A percentile compares a stretch with the other conserved stretches of the same genome.
Conservation (phyloP, 1,140 invertebrate genomes). For the Camponotus vicinus region DNA sequence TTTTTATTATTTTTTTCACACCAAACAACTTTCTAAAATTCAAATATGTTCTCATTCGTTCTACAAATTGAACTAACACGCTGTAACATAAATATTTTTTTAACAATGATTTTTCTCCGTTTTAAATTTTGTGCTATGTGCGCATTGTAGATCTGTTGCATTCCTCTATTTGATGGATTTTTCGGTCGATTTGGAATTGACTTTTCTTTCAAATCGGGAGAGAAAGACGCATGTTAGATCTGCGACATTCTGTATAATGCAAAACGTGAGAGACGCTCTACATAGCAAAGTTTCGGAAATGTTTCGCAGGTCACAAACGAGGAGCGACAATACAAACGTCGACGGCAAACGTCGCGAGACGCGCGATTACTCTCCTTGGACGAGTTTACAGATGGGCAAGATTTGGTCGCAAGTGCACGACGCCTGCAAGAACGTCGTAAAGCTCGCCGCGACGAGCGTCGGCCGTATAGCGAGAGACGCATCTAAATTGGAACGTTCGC, state of each 20-base stretch:
- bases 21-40: not conserved
- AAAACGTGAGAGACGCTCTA: not conserved
- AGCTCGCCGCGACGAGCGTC: constrained; percentile 37
- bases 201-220: not conserved
- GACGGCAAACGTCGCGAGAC: constrained; percentile 37
- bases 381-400: constrained; percentile 57
- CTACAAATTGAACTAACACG: not conserved
- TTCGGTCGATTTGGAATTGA: not conserved
- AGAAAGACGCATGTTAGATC: not conserved
- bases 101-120: not conserved
- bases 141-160: not conserved
- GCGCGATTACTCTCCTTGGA: constrained; percentile 51
- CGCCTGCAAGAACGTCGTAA: constrained; percentile 55
- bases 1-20: constrained; percentile 12
- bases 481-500: constrained; percentile 41
- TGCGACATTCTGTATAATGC: not conserved
- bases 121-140: not conserved
- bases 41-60: not conserved
- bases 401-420: constrained; percentile 65
- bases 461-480: constrained; percentile 54
- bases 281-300: constrained; percentile 13
- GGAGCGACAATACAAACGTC: not conserved
- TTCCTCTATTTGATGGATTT: not conserved
- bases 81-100: constrained; percentile 16
- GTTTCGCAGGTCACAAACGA: constrained; percentile 49